Evolutionary conservation across 2,797 vertebrate genomes (phyloP).

Genomic region (Hozukius guyotensis): DNA sequence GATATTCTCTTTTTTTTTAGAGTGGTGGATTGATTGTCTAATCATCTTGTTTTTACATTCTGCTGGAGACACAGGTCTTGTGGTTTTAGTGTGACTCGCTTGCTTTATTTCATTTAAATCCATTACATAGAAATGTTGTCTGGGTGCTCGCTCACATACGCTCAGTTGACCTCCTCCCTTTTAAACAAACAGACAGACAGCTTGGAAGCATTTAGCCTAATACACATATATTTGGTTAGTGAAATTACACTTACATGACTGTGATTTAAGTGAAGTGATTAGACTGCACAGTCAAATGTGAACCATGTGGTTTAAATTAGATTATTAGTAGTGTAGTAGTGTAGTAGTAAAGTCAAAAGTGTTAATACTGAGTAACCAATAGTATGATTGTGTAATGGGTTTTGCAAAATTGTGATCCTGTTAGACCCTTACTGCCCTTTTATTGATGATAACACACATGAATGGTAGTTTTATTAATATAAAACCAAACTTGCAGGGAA

Average conservation of each 20-base stretch:
- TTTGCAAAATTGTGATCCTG: not conserved
- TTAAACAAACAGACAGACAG: conserved; percentile 29
- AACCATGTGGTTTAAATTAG: conserved; percentile 51
- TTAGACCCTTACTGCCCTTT: not conserved
- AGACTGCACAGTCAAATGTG: conserved; percentile 23
- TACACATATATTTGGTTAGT: conserved; percentile 52
- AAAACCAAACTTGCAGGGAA: not conserved
- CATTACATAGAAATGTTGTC: conserved; percentile 34
- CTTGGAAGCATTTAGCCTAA: conserved; percentile 58
- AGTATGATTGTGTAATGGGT: not conserved
- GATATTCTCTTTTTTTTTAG: not conserved
- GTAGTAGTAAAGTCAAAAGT: not conserved
- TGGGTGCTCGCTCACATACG: conserved; percentile 19
- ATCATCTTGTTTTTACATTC: conserved; percentile 24
- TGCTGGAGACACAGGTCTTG: conserved; percentile 31
- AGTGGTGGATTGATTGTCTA: not conserved
- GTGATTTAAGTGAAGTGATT: conserved; percentile 25
- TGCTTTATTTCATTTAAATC: conserved; percentile 51
- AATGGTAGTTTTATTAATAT: not conserved
- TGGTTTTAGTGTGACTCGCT: conserved; percentile 44
- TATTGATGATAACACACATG: not conserved
- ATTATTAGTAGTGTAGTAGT: not conserved
- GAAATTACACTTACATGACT: conserved; percentile 48
- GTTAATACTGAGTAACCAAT: not conserved
- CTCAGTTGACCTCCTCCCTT: conserved; percentile 37